These are phyloP conservation scores for Isurus oxyrinchus DNA, from an alignment of 2,113 vertebrate species.

Conservation along the genomic window DNA sequence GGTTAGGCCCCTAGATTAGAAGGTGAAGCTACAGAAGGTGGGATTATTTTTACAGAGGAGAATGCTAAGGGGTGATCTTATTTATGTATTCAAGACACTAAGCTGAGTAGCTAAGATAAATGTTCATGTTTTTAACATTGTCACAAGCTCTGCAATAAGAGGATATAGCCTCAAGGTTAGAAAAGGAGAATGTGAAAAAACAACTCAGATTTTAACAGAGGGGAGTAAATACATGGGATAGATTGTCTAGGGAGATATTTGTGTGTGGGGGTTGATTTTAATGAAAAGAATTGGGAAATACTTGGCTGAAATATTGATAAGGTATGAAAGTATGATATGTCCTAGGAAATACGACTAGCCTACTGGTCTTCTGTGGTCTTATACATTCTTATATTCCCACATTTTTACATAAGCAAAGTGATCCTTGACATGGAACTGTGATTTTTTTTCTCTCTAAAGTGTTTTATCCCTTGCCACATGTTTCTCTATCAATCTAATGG, in stretches of 20 bases:
- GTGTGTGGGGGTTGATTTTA: not conserved
- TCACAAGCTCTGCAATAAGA: not conserved
- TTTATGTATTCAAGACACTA: not conserved
- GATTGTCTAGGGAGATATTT: not conserved
- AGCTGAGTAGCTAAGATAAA: not conserved
- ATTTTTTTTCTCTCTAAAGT: not conserved
- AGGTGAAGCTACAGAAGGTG: too few relatives aligned
- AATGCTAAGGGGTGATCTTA: too few relatives aligned
- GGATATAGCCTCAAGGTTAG: not conserved
- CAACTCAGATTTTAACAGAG: not conserved
- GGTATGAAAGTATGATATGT: not conserved
- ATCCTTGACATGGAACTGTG: not conserved
- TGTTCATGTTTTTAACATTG: not conserved
- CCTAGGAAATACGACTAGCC: not conserved
- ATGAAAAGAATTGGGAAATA: not conserved
- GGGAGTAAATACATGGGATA: not conserved
- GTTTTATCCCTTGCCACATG: not conserved
- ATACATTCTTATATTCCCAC: not conserved
- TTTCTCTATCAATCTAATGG: not conserved
- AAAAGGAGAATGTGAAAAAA: not conserved
- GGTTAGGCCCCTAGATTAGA: too few relatives aligned
- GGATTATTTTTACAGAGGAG: too few relatives aligned
- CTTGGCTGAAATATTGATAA: not conserved
- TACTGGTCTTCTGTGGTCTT: not conserved
- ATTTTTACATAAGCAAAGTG: not conserved